Base-by-base conservation (phyloP, 1,140 invertebrate species). In the Drosophila pachea region DNA sequence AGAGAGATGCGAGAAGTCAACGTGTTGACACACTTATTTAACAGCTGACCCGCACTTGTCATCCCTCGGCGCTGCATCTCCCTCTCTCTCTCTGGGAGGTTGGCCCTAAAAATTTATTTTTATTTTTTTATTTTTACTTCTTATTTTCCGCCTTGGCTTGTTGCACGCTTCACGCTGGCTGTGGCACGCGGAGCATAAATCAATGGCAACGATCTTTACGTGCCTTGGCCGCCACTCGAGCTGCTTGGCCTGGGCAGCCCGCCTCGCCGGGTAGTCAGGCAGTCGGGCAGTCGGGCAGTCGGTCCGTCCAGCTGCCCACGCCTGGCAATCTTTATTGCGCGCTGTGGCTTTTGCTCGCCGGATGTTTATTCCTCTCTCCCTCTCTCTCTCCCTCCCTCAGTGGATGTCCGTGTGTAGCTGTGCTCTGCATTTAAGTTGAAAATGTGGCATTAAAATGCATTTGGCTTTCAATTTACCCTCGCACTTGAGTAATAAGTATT, bases 141-240 rank as follows among this genome's bases (percentile, higher is more conserved):
- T 56, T 52, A 22, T 62, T 32, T 45, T 43, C 50, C 14, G 58
- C 32, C 59, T 58, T 72, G 73, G 81, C 81, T 84, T 84, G 81
- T 86, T 86, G 81, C 74, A 86, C 82, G 81, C 67, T 84, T 75
- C 76, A 79, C 60, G 76, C 81, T 76, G 69, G 67, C 63, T 31
- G 14, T 68, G 76, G 76, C 79, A 84, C 81, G 81, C 76, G 47
- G 76, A 66, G 76, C 81, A 86, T 86, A 86, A 86, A 86, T 86
- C 81, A 86, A 86, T 86, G 81, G 81, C 69, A 86, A 86, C 81
- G 81, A 86, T 86, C 81, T 77, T 77, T 86, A 86, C 81, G 81
- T 86, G 81, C 81, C 64, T 64, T 63, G 53, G 52, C 61, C 64
- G 50, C 22, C 48, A 49, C 71, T 50, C 40, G 38, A 22, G 55